Evolutionary conservation across 2,888 invertebrate genomes (phyloP).

Genomic region (Heterodera filipjevi): DNA sequence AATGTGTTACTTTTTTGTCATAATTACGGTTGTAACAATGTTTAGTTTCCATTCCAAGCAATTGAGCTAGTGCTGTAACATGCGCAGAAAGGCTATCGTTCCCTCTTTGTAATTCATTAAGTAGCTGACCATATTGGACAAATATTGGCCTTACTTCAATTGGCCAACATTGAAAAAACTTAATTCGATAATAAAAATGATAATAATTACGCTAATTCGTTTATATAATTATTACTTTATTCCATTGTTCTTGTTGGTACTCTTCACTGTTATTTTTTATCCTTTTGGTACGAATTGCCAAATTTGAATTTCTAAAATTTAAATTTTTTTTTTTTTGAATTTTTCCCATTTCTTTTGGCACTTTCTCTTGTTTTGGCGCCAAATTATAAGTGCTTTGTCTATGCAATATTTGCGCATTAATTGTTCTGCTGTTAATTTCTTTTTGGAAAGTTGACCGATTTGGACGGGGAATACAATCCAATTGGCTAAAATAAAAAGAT

Average conservation of each 20-base stretch:
- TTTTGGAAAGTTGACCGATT: neutral
- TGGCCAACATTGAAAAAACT: conserved; percentile 2
- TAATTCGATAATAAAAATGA: neutral
- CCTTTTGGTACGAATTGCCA: neutral
- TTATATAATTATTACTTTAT: neutral
- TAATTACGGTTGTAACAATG: neutral
- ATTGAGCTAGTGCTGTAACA: neutral
- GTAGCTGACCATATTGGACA: neutral
- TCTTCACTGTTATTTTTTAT: neutral
- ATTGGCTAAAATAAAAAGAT: neutral
- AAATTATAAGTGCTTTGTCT: neutral
- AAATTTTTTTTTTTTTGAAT: neutral
- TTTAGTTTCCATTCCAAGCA: neutral
- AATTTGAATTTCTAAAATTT: neutral
- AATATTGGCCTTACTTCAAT: neutral
- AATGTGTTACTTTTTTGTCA: too few relatives aligned
- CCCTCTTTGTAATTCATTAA: neutral
- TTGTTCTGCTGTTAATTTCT: neutral
- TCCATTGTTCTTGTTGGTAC: neutral
- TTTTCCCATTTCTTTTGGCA: neutral
- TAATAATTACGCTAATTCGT: neutral
- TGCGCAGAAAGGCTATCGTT: neutral
- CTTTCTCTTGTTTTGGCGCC: neutral
- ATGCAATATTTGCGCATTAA: neutral
- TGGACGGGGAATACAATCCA: neutral